Conservation (phyloP, 2,797 vertebrate genomes). For the Pangasius larnaudii region DNA sequence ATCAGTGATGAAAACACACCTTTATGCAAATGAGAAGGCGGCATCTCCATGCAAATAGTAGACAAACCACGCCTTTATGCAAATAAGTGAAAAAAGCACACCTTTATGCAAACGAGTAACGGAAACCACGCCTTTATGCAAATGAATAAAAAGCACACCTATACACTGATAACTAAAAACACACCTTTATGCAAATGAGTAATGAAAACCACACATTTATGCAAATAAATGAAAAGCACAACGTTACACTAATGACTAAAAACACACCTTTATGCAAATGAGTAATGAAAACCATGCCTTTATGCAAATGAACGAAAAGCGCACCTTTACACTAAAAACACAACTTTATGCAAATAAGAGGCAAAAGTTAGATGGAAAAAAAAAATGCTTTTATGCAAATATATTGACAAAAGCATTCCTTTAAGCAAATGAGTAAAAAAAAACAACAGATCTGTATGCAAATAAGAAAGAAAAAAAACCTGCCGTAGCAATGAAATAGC, state of each 20-base stretch:
- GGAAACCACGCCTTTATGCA: background rate
- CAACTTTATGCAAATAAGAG: background rate
- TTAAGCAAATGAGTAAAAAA: background rate
- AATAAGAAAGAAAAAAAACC: background rate
- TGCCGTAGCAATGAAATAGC: background rate
- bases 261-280: background rate
- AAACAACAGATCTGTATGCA: background rate
- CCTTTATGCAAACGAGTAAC: no score
- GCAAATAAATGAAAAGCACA: no score
- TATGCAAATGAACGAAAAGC: background rate
- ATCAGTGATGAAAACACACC: background rate
- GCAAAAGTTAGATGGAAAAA: background rate
- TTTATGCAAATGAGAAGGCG: no score
- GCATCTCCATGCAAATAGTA: background rate
- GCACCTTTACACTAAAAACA: background rate
- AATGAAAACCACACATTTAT: no score
- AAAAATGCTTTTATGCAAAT: background rate
- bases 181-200: background rate
- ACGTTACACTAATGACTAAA: background rate
- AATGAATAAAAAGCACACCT: background rate
- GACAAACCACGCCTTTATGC: background rate
- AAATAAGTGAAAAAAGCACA: background rate
- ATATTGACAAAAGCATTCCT: no score
- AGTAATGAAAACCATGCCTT: background rate
- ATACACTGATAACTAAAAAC: background rate